Evolutionary conservation across 2,113 vertebrate genomes (phyloP), one percentile per base, ranked within the genome.

Genomic region (Alaudala cheleensis): DNA sequence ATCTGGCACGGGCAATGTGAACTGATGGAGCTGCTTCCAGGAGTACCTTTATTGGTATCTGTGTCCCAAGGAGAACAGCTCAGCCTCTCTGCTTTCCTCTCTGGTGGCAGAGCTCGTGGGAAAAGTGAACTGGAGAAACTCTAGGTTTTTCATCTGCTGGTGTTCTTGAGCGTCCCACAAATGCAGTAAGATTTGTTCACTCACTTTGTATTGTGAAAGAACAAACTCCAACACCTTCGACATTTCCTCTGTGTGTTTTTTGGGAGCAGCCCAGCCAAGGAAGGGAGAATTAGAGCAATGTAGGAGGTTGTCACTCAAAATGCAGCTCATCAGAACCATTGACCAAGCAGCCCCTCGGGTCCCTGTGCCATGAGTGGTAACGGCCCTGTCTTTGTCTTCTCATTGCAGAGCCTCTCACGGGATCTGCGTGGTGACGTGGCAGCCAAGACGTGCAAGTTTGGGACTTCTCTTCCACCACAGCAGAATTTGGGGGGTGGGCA

Each of bases 391-490:
- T 96, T 83, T 91, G 60, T 95, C 81, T 90, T 96, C 77, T 96
- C 95, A 44, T 97, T 98, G 67, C 97, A 98, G 98, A 95, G 58
- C 82, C 64, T n/a, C 73, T 85, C 81, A 86, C 61, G 1, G 90
- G 88, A 96, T 64, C 87, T 8, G 1, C 2, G 86, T 91, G 90
- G 80, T 92, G 93, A 45, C 84, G 85, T 93, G 90, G 88, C 91
- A 86, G 83, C 87, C 82, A 86, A 77, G 92, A 84, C 93, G 92
- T 86, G 71, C 86, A 90, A 95, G 57, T 62, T 71, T 91, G 92
- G 95, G 94, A 96, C 93, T 93, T 88, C 86, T 88, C 71, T 92
- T 95, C 72, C 54, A 82, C 70, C 0, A 0, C 74, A 94, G 73
- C 83, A 81, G 64, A 71, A 89, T 92, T 19, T 88, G 91, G 96